Conservation (phyloP, 2,797 vertebrate genomes). For the Eulemur albifrons region DNA sequence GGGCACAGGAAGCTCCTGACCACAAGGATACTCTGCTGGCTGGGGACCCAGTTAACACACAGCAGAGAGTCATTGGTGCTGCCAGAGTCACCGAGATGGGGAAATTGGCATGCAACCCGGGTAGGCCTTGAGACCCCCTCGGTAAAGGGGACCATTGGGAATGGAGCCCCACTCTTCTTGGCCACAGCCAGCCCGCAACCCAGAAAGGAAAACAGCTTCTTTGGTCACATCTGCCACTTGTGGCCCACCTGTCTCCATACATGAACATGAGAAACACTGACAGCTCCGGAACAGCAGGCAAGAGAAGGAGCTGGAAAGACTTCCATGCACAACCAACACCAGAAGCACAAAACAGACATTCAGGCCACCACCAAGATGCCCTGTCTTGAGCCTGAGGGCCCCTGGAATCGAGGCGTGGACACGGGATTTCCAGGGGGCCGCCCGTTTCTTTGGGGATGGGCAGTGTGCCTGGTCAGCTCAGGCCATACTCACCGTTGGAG, state of each 20-base stretch:
- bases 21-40: neutral
- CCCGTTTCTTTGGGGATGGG: fast-evolving
- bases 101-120: neutral
- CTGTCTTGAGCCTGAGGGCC: fast-evolving
- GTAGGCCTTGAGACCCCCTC: neutral
- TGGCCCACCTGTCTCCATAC: neutral
- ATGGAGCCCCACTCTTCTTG: neutral
- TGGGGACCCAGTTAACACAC: neutral
- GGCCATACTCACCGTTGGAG: conserved; percentile 91
- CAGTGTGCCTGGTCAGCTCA: fast-evolving
- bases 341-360: neutral
- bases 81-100: neutral
- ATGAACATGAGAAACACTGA: neutral
- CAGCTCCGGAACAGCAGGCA: neutral
- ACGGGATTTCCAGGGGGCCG: fast-evolving
- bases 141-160: neutral
- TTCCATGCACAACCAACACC: neutral
- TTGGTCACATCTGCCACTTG: neutral
- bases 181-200: neutral
- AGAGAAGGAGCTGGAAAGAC: neutral
- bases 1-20: neutral
- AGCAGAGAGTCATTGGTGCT: fast-evolving
- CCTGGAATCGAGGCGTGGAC: fast-evolving
- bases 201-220: neutral
- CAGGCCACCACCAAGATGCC: neutral